Conservation (phyloP, 30 jellyfish, hydroid and myxozoan genomes). For the Cassiopea xamachana region DNA sequence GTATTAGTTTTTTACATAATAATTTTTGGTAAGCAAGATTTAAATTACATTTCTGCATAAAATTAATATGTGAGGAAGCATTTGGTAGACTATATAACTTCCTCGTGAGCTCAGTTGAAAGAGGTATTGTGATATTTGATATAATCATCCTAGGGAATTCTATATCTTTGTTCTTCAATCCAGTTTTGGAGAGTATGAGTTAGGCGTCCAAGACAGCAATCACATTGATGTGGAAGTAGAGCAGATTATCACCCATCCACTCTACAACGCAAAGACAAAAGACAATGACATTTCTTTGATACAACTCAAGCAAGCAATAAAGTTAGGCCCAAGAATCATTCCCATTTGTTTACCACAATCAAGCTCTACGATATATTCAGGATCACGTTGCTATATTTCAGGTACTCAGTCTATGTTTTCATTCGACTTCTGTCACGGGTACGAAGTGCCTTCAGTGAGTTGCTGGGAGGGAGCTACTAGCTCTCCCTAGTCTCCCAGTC, state of each 20-base stretch:
- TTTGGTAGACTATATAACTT: no score
- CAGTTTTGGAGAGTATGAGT: slow-evolving; percentile 70
- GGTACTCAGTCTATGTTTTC: not conserved
- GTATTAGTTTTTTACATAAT: no score
- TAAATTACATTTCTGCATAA: no score
- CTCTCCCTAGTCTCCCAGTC: no score
- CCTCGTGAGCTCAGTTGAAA: no score
- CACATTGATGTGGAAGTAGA: slow-evolving; percentile 54
- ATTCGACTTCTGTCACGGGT: no score
- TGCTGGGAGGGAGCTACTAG: not conserved
- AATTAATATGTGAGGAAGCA: no score
- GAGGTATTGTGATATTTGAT: no score
- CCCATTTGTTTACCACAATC: slow-evolving; percentile 34
- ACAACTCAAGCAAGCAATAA: slow-evolving; percentile 9
- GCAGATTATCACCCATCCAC: slow-evolving; percentile 47
- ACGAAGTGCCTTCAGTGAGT: not conserved
- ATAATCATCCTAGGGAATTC: no score
- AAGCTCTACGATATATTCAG: not conserved
- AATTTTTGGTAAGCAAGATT: no score
- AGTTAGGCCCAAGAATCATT: not conserved
- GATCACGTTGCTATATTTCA: slow-evolving; percentile 20
- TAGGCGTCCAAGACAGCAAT: slow-evolving; percentile 36
- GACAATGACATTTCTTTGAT: slow-evolving; percentile 72
- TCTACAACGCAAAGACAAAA: slow-evolving; percentile 11
- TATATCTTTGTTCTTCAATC: not conserved